Conservation (phyloP, 2,113 vertebrate genomes). For the Stigmatopora nigra region DNA sequence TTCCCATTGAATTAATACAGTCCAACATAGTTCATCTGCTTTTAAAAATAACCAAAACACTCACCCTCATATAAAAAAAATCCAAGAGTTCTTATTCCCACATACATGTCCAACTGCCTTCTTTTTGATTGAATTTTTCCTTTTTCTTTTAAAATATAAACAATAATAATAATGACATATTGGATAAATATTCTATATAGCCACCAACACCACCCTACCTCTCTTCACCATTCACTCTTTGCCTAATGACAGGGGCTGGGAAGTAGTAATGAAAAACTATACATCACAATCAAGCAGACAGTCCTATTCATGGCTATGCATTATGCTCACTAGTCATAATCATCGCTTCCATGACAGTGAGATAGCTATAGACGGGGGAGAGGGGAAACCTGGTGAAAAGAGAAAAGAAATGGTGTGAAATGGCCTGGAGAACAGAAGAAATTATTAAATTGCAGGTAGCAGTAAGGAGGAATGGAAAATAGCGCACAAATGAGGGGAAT, state of each 20-base stretch:
- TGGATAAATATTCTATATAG: conserved; percentile 94
- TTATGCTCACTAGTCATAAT: conserved; percentile 96
- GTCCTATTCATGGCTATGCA: conserved; percentile 94
- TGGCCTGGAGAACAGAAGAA: conserved; percentile 33
- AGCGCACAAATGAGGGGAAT: conserved; percentile 21
- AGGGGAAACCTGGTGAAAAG: conserved; percentile 14
- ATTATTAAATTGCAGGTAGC: conserved; percentile 22
- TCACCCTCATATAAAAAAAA: conserved; percentile 18
- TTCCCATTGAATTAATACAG: not conserved
- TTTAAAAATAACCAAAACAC: not conserved
- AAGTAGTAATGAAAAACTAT: conserved; percentile 99
- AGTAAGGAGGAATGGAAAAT: conserved; percentile 26
- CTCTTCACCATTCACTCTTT: conserved; percentile 85
- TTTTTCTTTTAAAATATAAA: not conserved
- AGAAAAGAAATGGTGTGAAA: conserved; percentile 41
- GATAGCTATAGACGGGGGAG: conserved; percentile 39
- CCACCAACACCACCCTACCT: conserved; percentile 76
- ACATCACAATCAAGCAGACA: conserved; percentile 99
- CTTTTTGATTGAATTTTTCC: conserved; percentile 81
- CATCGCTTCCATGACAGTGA: conserved; percentile 71
- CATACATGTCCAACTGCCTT: conserved; percentile 88
- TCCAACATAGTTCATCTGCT: conserved; percentile 8
- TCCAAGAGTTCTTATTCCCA: conserved; percentile 91
- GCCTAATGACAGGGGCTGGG: conserved; percentile 92
- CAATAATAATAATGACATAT: conserved; percentile 76